Evolutionary conservation across 92 coral and sea anemone species (phyloP).

Genomic region (Nematostella vectensis): DNA sequence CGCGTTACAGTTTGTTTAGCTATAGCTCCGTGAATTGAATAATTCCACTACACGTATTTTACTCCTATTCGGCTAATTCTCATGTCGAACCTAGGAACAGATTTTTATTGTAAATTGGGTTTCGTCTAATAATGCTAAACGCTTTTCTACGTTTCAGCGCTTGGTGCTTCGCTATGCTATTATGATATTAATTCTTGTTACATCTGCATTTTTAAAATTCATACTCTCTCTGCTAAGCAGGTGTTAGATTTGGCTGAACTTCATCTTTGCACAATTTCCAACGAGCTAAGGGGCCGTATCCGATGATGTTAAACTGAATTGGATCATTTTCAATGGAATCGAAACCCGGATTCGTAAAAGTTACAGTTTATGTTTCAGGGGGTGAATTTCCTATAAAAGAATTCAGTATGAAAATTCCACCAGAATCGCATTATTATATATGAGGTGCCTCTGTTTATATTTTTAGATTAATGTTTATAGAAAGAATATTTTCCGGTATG

Average conservation of each 20-base stretch:
- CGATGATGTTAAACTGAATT: too few species aligned
- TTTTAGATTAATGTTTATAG: not conserved
- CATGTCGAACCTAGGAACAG: not conserved
- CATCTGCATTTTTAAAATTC: conserved; percentile 5
- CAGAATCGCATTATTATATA: too few species aligned
- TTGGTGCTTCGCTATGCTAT: not conserved
- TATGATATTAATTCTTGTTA: not conserved
- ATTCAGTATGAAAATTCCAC: too few species aligned
- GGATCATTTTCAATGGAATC: too few species aligned
- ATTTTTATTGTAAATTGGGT: not conserved
- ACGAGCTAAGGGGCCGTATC: too few species aligned
- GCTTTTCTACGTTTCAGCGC: not conserved
- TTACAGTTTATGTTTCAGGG: too few species aligned
- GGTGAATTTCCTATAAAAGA: too few species aligned
- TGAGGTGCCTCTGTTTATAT: not conserved
- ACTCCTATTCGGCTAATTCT: not conserved
- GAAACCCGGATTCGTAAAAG: too few species aligned
- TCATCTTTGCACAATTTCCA: not conserved
- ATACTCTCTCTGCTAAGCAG: not conserved
- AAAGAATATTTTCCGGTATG: not conserved
- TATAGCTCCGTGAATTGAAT: not conserved
- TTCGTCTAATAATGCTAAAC: not conserved
- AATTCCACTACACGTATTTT: not conserved
- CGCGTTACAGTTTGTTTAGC: not conserved
- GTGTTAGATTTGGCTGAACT: not conserved